Evolutionary conservation across 1,140 invertebrate genomes (phyloP).

Genomic region (Eueides isabella): DNA sequence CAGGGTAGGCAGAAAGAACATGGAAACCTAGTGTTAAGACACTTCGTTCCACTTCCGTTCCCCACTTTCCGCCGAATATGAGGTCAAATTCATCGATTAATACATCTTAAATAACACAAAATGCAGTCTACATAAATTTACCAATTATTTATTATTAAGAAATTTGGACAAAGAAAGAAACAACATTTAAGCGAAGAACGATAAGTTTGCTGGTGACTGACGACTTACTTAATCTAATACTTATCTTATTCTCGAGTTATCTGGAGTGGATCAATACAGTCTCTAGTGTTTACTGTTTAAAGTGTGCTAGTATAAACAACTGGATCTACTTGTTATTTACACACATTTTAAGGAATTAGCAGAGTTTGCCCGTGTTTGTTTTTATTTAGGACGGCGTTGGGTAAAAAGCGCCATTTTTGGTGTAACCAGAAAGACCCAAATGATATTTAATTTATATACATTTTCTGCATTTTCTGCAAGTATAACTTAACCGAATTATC

Average conservation of each 20-base stretch:
- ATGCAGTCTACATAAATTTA: neutral
- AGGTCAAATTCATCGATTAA: too few relatives aligned
- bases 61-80: too few relatives aligned
- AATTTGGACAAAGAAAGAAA: neutral
- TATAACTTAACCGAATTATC: too few relatives aligned
- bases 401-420: too few relatives aligned
- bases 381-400: too few relatives aligned
- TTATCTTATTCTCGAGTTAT: conserved; percentile 7
- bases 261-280: neutral
- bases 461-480: too few relatives aligned
- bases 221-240: conserved; percentile 7
- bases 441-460: too few relatives aligned
- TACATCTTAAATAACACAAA: neutral
- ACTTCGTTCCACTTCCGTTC: too few relatives aligned
- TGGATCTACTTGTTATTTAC: neutral
- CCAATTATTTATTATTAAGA: neutral
- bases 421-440: too few relatives aligned
- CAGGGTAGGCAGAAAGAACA: too few relatives aligned
- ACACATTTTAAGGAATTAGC: neutral
- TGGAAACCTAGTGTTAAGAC: too few relatives aligned
- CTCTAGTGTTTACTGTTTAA: conserved; percentile 10
- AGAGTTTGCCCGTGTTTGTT: too few relatives aligned
- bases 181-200: conserved; percentile 4
- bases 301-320: neutral
- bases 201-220: conserved; percentile 11